Conservation (phyloP, 1,140 invertebrate genomes). For the Parasteatoda tepidariorum region DNA sequence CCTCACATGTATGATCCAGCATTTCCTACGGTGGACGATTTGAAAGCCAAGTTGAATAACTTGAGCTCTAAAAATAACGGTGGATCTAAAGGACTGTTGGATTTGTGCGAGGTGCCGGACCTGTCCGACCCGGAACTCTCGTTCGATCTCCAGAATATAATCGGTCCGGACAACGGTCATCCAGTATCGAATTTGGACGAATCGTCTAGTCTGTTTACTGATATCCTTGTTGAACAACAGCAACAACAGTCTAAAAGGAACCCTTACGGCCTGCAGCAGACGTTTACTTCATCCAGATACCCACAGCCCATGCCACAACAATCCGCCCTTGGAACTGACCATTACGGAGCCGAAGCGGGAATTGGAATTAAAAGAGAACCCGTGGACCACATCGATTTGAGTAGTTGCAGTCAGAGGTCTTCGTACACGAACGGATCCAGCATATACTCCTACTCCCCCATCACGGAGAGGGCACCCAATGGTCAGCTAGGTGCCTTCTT, state of each 20-base stretch:
- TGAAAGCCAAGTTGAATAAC: slow-evolving; percentile 5
- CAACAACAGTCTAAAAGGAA: slow-evolving; percentile 31
- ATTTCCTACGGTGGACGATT: slow-evolving; percentile 35
- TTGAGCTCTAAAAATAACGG: not conserved
- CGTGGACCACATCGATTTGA: slow-evolving; percentile 59
- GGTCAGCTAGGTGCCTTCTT: slow-evolving; percentile 22
- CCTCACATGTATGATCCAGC: slow-evolving; percentile 61
- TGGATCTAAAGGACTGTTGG: not conserved
- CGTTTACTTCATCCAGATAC: not conserved
- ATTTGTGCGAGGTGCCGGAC: slow-evolving; percentile 49
- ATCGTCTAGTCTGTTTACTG: slow-evolving; percentile 36
- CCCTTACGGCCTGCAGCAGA: not conserved
- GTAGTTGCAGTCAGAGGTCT: slow-evolving; percentile 58
- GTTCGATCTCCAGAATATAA: slow-evolving; percentile 63
- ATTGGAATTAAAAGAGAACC: slow-evolving; percentile 62
- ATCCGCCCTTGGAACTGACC: slow-evolving; percentile 47
- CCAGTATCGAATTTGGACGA: slow-evolving; percentile 37
- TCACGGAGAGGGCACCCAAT: slow-evolving; percentile 24
- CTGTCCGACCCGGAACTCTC: slow-evolving; percentile 62
- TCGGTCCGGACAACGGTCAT: slow-evolving; percentile 52
- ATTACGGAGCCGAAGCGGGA: slow-evolving; percentile 62
- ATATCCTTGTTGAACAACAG: slow-evolving; percentile 40
- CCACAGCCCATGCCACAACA: slow-evolving; percentile 62
- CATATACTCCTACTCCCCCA: slow-evolving; percentile 53
- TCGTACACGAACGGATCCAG: slow-evolving; percentile 34